A percentile compares a stretch with the other conserved stretches of the same genome.
Evolutionary conservation across 2,797 vertebrate genomes (phyloP).

Genomic region (Podarcis siculus): DNA sequence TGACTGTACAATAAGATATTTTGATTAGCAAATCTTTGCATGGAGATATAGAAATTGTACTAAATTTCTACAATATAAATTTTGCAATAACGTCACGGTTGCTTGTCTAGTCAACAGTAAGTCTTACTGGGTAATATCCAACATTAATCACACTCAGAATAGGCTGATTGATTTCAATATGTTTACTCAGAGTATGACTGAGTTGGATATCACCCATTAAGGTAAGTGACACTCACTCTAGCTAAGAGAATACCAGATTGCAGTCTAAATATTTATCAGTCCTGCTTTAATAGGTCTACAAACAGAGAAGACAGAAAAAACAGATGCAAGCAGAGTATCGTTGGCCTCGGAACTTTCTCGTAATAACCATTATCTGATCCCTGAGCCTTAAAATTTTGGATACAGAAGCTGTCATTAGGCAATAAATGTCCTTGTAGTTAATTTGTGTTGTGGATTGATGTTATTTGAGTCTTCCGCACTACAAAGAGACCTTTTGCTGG

Average conservation of each 20-base stretch:
- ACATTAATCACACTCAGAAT: too few species aligned
- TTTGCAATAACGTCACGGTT: neutral
- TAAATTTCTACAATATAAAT: too few species aligned
- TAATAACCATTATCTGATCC: neutral
- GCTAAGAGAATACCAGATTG: neutral
- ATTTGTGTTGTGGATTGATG: neutral
- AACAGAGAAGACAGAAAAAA: neutral
- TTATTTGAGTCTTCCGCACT: neutral
- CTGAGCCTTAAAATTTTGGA: neutral
- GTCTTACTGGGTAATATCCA: neutral
- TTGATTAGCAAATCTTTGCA: neutral
- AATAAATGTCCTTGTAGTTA: conserved; percentile 1
- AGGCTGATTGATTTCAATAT: too few species aligned
- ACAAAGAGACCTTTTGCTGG: neutral
- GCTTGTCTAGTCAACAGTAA: neutral
- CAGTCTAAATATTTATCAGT: neutral
- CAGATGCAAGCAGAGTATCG: neutral
- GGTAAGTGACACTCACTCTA: neutral
- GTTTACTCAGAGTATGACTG: too few species aligned
- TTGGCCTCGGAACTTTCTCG: neutral
- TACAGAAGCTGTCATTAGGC: neutral
- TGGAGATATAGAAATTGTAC: neutral
- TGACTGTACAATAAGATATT: neutral
- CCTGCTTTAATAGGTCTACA: neutral
- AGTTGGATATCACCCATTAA: neutral